Evolutionary conservation across 2,888 invertebrate species (phyloP), one percentile per base, ranked within the genome.

Genomic region (Xestia ashworthii): DNA sequence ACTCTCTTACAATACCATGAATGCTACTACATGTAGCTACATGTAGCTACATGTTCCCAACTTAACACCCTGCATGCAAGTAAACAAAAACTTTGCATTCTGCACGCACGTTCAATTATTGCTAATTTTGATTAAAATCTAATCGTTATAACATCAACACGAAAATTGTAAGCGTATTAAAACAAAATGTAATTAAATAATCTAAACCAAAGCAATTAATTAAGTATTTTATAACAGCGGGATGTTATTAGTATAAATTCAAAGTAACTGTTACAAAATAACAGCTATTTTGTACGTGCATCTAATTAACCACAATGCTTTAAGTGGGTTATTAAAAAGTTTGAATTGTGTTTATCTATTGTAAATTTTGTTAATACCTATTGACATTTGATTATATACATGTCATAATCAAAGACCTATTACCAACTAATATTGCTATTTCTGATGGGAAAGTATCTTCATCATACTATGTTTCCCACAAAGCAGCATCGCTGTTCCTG

Each of bases 261-360:
- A 32, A 32, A 48, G 25, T 70, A 79, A 84, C 58, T 8, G 58
- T 80, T 80, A 66, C 80, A 80, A 80, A 79, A 65, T 70, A 66
- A 66, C 71, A 32, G 60, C 66, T 60, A 80, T 71, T 71, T 38
- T 66, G 71, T 84, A 46, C 46, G 41, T 84, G 66, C n/a, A 41
- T 71, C 6, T 84, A 80, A 44, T 80, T 60, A 80, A 48, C 44
- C 48, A n/a, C 9, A 70, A 53, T 60, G 65, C 0, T 48, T 32
- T n/a, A 46, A 48, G 60, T 80, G 53, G 60, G 58, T 80, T 64
- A 69, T 50, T 69, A 46, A 65, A 58, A 58, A 38, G n/a, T 69
- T 46, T 16, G 3, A 58, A 64, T 44, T 25, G 11, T 44, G 65
- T 48, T n/a, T 19, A 55, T 14, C 1, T 81, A 5, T 6, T n/a